Evolutionary conservation across 2,113 vertebrate genomes (phyloP), one percentile per base, ranked within the genome.

Genomic region (Pterocles gutturalis): DNA sequence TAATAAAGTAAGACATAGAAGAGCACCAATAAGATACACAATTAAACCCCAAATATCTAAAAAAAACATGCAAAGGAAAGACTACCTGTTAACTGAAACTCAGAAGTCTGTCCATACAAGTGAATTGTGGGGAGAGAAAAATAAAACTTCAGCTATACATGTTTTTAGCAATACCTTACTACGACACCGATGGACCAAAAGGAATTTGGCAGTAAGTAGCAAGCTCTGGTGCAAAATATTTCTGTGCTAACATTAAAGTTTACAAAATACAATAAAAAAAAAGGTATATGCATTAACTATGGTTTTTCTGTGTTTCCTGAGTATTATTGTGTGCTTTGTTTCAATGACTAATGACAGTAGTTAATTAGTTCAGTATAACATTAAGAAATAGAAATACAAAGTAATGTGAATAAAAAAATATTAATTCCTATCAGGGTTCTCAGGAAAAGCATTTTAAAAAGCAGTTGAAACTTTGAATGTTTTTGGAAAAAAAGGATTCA

Each of bases 351-450:
- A 46, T 69, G 36, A 41, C 7, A 65, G 9, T 12, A 49, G 8
- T 19, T 49, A 22, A 43, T 41, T 34, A 83, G 5, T 13, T 77
- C 34, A 65, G 3, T 38, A 26, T 81, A 18, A 58, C 13, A 46
- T 5, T 14, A 53, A 82, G 21, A 34, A 53, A 81, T 0, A 33
- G 17, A 93, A 82, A 49, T 70, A 26, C 7, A 64, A 83, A 41
- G 1, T 25, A 55, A 57, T 48, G 5, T 21, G 75, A 78, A 31
- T 45, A 49, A 62, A 69, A 55, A 83, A 65, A 1, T 16, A 43
- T 8, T 49, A 55, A 43, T 17, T 14, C 2, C 3, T 28, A 16
- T 9, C 14, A 58, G 0, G 0, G 10, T 22, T 66, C 28, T 66
- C 17, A 54, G 28, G 10, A 79, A 66, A 78, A 48, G 0, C 45